Evolutionary conservation across 2,797 vertebrate genomes (phyloP).

Genomic region (Lithobates pipiens): DNA sequence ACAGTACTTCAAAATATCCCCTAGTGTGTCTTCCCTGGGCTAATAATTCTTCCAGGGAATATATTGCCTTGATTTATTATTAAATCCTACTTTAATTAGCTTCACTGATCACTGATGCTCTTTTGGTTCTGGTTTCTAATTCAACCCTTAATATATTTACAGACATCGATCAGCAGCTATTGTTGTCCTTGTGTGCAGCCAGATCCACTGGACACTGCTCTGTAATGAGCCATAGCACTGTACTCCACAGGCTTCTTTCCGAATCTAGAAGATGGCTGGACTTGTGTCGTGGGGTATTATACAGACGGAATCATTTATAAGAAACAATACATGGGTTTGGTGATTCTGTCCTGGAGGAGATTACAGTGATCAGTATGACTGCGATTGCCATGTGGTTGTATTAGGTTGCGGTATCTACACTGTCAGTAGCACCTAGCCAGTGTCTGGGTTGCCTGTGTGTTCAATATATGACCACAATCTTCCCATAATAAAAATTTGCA

Average conservation of each 20-base stretch:
- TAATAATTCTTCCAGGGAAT: constrained; percentile 40
- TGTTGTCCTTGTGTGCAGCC: neutral
- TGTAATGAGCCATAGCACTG: neutral
- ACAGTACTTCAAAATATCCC: constrained; percentile 13
- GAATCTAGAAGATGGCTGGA: neutral
- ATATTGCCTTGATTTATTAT: constrained; percentile 39
- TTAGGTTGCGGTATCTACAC: neutral
- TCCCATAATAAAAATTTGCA: neutral
- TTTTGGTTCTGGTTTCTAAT: constrained; percentile 19
- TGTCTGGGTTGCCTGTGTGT: neutral
- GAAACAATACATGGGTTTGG: neutral
- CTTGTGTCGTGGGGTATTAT: neutral
- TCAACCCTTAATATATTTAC: constrained; percentile 15
- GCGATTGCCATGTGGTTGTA: neutral
- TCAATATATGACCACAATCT: neutral
- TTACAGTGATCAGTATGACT: neutral
- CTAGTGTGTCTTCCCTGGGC: constrained; percentile 9
- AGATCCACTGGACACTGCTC: neutral
- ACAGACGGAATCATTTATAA: neutral
- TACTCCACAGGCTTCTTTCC: neutral
- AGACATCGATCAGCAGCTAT: constrained; percentile 20
- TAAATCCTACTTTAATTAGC: constrained; percentile 41
- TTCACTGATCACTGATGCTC: constrained; percentile 30
- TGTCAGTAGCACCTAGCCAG: neutral
- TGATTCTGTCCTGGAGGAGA: neutral